Evolutionary conservation across 2,888 invertebrate species (phyloP).

Genomic region (Plebejus melissa): DNA sequence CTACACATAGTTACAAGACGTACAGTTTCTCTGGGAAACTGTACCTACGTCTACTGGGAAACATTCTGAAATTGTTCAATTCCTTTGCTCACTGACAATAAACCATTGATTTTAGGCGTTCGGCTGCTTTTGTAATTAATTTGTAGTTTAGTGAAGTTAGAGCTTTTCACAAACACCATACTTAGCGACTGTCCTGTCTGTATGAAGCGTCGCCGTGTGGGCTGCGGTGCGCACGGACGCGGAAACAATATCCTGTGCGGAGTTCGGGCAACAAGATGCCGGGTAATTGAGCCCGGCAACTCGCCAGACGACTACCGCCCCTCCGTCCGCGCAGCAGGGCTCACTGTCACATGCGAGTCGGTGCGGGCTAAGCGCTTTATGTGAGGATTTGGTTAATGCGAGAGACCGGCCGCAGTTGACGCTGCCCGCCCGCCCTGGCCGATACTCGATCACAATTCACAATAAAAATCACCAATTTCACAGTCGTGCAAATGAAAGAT

Average conservation of each 20-base stretch:
- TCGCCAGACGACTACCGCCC: conserved; percentile 12
- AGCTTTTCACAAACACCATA: too few species aligned
- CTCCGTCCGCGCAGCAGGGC: conserved; percentile 24
- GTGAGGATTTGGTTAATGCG: conserved; percentile 36
- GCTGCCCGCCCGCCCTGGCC: not conserved
- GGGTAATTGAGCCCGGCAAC: conserved; percentile 35
- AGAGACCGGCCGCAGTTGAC: conserved; percentile 26
- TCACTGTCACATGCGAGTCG: conserved; percentile 25
- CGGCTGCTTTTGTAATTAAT: too few species aligned
- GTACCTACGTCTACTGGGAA: too few species aligned
- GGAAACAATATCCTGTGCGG: conserved; percentile 36
- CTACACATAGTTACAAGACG: too few species aligned
- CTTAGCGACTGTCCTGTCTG: not conserved
- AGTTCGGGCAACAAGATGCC: conserved; percentile 34
- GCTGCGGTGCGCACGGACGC: conserved; percentile 28
- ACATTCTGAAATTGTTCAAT: too few species aligned
- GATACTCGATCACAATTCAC: conserved; percentile 1
- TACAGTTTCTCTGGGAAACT: too few species aligned
- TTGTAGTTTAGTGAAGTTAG: not conserved
- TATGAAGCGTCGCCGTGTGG: not conserved
- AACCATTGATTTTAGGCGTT: too few species aligned
- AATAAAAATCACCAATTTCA: not conserved
- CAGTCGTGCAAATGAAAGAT: not conserved
- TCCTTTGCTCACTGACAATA: too few species aligned
- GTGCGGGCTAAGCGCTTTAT: conserved; percentile 35